Conservation (phyloP, 2,113 vertebrate species). For the Hyaena hyaena region DNA sequence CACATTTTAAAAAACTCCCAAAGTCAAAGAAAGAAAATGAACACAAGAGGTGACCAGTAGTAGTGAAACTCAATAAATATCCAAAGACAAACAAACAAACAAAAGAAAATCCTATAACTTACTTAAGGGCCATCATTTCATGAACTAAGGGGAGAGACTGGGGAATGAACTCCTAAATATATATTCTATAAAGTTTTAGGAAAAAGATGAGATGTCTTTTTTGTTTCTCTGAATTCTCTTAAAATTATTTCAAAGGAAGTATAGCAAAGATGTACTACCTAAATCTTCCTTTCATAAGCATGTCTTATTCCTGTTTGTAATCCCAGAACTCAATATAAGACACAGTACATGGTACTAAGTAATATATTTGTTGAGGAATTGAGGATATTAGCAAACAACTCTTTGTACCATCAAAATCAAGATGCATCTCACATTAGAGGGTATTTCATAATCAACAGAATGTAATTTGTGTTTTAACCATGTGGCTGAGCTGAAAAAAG, state of each 20-base stretch:
- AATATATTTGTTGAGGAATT: background rate
- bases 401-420: background rate
- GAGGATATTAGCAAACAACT: background rate
- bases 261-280: background rate
- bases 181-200: background rate
- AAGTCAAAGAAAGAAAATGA: background rate
- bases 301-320: background rate
- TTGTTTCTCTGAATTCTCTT: slow-evolving; percentile 41
- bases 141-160: background rate
- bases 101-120: background rate
- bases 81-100: background rate
- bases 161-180: background rate
- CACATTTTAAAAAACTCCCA: background rate
- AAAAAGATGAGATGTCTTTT: background rate
- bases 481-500: background rate
- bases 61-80: background rate
- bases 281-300: background rate
- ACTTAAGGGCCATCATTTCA: background rate
- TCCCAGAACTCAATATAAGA: background rate
- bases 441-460: background rate
- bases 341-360: background rate
- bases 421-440: background rate
- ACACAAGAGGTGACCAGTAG: background rate
- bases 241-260: background rate
- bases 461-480: background rate